A percentile compares a stretch with the other conserved stretches of the same genome.
Evolutionary conservation across 2,888 invertebrate species (phyloP).

Genomic region (Coremacera marginata): DNA sequence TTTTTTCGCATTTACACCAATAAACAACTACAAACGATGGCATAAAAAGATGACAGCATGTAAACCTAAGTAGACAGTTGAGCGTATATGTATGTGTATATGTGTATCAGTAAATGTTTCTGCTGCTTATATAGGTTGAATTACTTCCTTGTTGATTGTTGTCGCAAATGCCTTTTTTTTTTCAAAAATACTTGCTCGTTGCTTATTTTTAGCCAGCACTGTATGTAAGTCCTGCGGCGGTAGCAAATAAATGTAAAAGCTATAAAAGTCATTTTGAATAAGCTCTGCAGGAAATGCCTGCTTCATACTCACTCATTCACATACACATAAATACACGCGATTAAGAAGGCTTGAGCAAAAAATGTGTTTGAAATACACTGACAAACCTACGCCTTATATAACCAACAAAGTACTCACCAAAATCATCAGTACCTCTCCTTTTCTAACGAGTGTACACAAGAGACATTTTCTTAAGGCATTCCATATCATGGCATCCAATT

Average conservation of each 20-base stretch:
- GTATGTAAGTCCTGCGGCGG: background rate
- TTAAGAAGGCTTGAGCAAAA: background rate
- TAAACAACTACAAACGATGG: too few species aligned
- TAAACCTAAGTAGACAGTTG: too few species aligned
- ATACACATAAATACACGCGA: too few species aligned
- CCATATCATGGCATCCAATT: too few species aligned
- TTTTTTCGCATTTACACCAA: too few species aligned
- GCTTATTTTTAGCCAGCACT: constrained; percentile 7
- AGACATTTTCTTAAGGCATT: constrained; percentile 9
- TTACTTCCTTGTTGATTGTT: background rate
- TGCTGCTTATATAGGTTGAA: background rate
- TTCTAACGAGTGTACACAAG: background rate
- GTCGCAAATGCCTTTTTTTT: background rate
- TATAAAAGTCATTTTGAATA: background rate
- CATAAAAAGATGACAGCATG: too few species aligned
- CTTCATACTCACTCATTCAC: background rate
- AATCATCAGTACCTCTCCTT: background rate
- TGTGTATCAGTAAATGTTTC: too few species aligned
- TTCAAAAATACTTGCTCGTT: background rate
- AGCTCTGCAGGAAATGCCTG: background rate
- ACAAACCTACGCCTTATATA: background rate
- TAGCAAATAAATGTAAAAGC: background rate
- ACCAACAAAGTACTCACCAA: too few species aligned
- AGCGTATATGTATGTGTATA: too few species aligned
- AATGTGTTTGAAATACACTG: background rate